Evolutionary conservation across 2,888 invertebrate species (phyloP), one percentile per base, ranked within the genome.

Genomic region (Trisateles emortualis): DNA sequence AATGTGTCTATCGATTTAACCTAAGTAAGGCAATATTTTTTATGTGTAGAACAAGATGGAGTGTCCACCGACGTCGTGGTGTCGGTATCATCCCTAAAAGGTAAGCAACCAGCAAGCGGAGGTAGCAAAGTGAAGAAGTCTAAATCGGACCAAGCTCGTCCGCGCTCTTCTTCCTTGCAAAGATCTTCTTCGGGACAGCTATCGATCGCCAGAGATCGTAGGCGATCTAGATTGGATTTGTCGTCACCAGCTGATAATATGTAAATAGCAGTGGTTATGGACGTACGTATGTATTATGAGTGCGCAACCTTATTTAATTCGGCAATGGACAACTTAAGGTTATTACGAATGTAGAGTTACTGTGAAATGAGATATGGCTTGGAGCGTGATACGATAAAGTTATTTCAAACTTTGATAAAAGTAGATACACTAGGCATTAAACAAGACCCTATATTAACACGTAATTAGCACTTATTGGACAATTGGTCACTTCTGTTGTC

Each of bases 51-150:
- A 74, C 86, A 86, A 72, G 87, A 90, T 40, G 92, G 92, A 43
- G 79, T 89, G 24, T 79, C 86, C 13, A 87, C 83, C 1, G 89
- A 89, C 53, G 85, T 88, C 42, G 91, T 92, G 50, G 77, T 92
- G 48, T 91, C 91, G 9, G 91, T 91, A 32, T 92, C 91, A 29
- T 85, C 90, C 16, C 60, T 91, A 52, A 93, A 93, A 72, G 92
- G 92, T 63, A 93, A 93, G 76, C 90, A 93, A 64, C 91, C 92
- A n/a, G 92, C 91, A 4, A 84, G 82, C 5, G 92, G 92, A 13
- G 91, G 88, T 46, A 92, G 87, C 69, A 92, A 91, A 65, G 91
- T 86, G 42, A 93, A 93, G 77, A 93, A 92, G 67, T 88, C 90
- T 30, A 91, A 88, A 64, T 86, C 91, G 11, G 92, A 90, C 53